Base-by-base conservation (phyloP, 2,888 invertebrate species). In the Clivina fossor region DNA sequence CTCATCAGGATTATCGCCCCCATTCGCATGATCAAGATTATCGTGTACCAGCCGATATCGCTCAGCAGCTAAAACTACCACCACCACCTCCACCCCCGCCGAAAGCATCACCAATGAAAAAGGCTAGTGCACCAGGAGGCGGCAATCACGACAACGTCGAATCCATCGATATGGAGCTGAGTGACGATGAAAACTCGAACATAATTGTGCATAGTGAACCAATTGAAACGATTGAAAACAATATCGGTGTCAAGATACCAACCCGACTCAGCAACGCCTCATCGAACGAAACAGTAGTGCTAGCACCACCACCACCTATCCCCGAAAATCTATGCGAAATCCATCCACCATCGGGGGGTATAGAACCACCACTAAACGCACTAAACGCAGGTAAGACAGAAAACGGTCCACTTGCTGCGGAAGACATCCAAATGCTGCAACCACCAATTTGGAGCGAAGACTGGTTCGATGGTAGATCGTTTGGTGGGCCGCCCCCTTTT, bases 151-250 rank as follows among this genome's bases (percentile, higher is more conserved):
- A 89, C 65, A 89, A 86, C 67, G 85, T 87, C 2, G 87, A 88
- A 67, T 87, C 85, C 68, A 85, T 90, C 57, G 91, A 92, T 62
- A 91, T 91, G 90, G 91, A 91, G 62, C 78, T 92, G 69, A 90
- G 90, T 8, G 91, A 91, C 64, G 91, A 91, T 40, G 90, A 90
- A 47, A 62, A 61, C 8, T 58, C 48, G 24, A 40, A 13, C 2
- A 8, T 5, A 35, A n/a, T 2, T 3, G 15, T 5, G 15, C n/a
- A 35, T 3, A 33, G n/a, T n/a, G n/a, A n/a, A 33, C 4, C 33
- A n/a, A n/a, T n/a, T n/a, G n/a, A n/a, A n/a, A n/a, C n/a, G n/a
- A n/a, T n/a, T 9, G 8, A 26, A 1, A 43, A 28, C 19, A 44
- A 44, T 13, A 43, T 8, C 15, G 28, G n/a, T 20, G 40, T 20